Base-by-base conservation (phyloP, 1,140 invertebrate genomes). In the Drosophila bipectinata region DNA sequence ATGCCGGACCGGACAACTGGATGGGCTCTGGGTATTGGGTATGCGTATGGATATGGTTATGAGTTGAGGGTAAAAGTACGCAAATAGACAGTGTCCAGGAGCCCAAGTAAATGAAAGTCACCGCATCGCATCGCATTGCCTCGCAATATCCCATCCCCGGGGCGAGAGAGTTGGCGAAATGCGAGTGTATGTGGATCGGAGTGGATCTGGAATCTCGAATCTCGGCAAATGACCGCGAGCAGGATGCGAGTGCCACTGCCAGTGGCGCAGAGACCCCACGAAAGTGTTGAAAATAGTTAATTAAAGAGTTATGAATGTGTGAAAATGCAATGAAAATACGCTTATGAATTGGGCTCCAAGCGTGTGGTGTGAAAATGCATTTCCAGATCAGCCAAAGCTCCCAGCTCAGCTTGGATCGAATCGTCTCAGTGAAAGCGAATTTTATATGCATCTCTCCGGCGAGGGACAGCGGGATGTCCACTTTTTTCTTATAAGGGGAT, bases 261-360 rank as follows among this genome's bases (percentile, higher is more conserved):
- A 12, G 21, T 5, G 6, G 9, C 8, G 41, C 1, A 1, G 53
- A 26, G 48, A 34, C 45, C 57, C 41, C 64, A 81, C 56, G 82
- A 85, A 82, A 85, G 82, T 71, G 82, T 82, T 85, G 78, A 78
- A 72, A 77, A 72, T 64, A 59, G 64, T 75, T 87, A 87, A 87
- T 87, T 87, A 88, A 87, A 63, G 72, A 64, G 79, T 88, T 87
- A 88, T 87, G 78, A 75, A 87, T 87, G 82, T 85, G 82, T 78
- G 82, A 77, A 82, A 84, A 80, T 74, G 72, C 81, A 74, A 83
- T 75, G 53, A 79, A 79, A 69, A 60, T 69, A 68, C 51, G 76
- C 61, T 53, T 60, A 54, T 68, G 55, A 82, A 69, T 73, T 57
- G 67, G 53, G 45, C 59, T 37, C 49, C 41, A 54, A 14, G 34